Evolutionary conservation across 2,113 vertebrate genomes (phyloP).

Genomic region (Barnardius zonarius): DNA sequence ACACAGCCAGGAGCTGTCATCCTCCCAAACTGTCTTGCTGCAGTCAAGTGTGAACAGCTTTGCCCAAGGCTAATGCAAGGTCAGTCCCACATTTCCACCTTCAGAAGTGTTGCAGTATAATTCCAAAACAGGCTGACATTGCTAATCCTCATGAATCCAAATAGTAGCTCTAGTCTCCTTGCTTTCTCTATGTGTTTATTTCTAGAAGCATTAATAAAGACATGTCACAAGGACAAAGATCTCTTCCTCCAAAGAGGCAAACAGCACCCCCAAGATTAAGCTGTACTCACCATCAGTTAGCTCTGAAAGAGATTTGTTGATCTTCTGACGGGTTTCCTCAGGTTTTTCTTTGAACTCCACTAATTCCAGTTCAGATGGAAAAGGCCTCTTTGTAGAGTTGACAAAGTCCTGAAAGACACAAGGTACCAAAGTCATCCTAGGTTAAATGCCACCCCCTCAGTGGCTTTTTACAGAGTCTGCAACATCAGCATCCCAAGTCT

Average conservation of each 20-base stretch:
- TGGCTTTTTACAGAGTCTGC: background rate
- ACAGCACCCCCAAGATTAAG: background rate
- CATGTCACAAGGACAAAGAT: background rate
- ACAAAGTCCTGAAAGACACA: constrained; percentile 75
- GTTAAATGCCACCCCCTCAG: background rate
- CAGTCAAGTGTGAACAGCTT: background rate
- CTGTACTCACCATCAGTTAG: constrained; percentile 74
- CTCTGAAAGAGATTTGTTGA: constrained; percentile 78
- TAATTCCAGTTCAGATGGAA: constrained; percentile 76
- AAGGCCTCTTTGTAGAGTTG: constrained; percentile 78
- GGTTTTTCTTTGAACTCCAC: constrained; percentile 79
- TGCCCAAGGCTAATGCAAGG: background rate
- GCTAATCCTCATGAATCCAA: background rate
- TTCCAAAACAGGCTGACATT: background rate
- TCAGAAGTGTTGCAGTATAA: background rate
- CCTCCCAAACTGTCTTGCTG: background rate
- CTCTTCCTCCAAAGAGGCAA: background rate
- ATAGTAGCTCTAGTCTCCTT: background rate
- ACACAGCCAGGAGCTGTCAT: background rate
- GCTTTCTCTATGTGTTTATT: background rate
- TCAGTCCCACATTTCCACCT: background rate
- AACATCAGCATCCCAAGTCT: background rate
- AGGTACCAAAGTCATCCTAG: background rate
- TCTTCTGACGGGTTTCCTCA: constrained; percentile 76
- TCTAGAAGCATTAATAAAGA: background rate